A percentile compares a stretch with the other conserved stretches of the same genome.
Conservation (phyloP, 2,113 vertebrate species). For the Acanthisitta chloris region DNA sequence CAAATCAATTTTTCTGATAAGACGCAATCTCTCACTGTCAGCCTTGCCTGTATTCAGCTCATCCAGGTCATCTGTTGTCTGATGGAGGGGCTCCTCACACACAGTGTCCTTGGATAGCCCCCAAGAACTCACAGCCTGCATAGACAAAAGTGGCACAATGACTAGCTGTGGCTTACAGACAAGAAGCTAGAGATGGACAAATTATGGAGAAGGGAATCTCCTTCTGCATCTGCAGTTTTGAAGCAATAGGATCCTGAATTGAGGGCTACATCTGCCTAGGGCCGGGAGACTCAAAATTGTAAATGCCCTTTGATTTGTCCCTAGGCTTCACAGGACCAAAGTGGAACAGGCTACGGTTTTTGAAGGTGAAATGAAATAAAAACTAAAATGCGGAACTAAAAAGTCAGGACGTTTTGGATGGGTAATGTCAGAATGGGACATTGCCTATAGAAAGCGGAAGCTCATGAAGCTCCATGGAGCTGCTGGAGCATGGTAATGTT, state of each 20-base stretch:
- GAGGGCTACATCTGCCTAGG: not conserved
- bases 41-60: not conserved
- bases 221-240: not conserved
- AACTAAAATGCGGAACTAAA: not conserved
- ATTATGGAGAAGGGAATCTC: not conserved
- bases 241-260: not conserved
- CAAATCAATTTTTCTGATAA: conserved; percentile 15
- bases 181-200: not conserved
- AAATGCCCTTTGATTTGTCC: not conserved
- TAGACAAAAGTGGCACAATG: not conserved
- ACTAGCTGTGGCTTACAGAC: not conserved
- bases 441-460: not conserved
- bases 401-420: not conserved
- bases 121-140: not conserved
- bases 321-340: not conserved
- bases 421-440: not conserved
- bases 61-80: not conserved
- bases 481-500: not conserved
- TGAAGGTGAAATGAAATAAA: not conserved
- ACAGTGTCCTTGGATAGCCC: not conserved
- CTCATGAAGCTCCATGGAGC: not conserved
- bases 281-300: not conserved
- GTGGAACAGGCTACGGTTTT: not conserved
- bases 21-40: conserved; percentile 1
- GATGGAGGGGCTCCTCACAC: not conserved